Conservation (phyloP, 2,888 invertebrate species). For the Hypsopygia costalis region DNA sequence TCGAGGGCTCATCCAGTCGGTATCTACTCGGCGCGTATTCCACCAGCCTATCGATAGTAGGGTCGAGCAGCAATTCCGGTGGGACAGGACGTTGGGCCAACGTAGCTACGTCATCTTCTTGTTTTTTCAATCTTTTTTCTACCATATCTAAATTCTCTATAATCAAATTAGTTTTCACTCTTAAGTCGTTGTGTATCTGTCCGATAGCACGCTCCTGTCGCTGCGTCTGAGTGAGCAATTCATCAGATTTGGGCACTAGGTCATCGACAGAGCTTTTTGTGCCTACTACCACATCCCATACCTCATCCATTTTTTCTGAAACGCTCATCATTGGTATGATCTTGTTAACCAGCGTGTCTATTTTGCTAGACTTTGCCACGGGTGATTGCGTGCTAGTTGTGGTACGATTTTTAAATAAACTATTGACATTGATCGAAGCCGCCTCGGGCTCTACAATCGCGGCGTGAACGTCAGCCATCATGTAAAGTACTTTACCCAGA, state of each 20-base stretch:
- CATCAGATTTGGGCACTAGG: conserved; percentile 92
- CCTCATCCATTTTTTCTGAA: conserved; percentile 94
- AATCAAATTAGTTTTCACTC: conserved; percentile 91
- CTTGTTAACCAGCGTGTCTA: conserved; percentile 89
- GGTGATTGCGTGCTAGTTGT: conserved; percentile 82
- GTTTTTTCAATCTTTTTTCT: conserved; percentile 90
- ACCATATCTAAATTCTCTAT: conserved; percentile 94
- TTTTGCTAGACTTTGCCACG: conserved; percentile 84
- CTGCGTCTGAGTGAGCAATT: conserved; percentile 91
- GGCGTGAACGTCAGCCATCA: conserved; percentile 91
- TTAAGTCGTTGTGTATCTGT: conserved; percentile 90
- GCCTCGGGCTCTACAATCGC: conserved; percentile 89
- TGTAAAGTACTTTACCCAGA: conserved; percentile 87
- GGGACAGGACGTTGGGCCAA: conserved; percentile 87
- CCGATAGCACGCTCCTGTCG: conserved; percentile 92
- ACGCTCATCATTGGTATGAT: conserved; percentile 92
- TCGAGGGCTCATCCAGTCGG: conserved; percentile 60
- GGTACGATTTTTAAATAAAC: conserved; percentile 74
- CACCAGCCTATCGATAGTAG: conserved; percentile 88
- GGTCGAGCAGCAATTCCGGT: conserved; percentile 85
- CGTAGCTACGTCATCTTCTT: conserved; percentile 90
- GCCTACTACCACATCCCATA: conserved; percentile 94
- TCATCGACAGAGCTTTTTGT: conserved; percentile 94
- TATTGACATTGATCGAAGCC: conserved; percentile 72
- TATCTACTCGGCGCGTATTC: conserved; percentile 89